These are phyloP conservation scores for Albula glossodonta DNA, from an alignment of 2,113 vertebrate genomes.

Conservation along the genomic window DNA sequence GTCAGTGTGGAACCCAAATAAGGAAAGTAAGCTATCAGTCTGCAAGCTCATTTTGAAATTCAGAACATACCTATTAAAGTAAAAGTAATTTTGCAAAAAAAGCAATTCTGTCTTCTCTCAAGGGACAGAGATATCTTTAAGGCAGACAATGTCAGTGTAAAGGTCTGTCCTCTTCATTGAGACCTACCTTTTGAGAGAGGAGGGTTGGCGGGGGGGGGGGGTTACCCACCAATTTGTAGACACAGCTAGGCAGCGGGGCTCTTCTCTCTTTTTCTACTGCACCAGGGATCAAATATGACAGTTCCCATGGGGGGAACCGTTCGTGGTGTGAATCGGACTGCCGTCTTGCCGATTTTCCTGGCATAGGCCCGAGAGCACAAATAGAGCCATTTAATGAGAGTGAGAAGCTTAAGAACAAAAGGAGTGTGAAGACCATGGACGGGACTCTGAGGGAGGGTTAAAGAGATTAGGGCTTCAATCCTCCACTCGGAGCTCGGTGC, in stretches of 20 bases:
- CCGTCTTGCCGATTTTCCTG: not conserved
- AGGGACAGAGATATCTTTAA: too few species aligned
- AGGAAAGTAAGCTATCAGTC: too few species aligned
- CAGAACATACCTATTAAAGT: too few species aligned
- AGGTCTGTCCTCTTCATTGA: too few species aligned
- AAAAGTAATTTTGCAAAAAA: too few species aligned
- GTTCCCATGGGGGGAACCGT: not conserved
- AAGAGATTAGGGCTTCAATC: constrained; percentile 69
- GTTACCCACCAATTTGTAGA: constrained; percentile 2
- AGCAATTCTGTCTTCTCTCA: too few species aligned
- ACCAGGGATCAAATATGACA: not conserved
- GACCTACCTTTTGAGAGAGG: too few species aligned
- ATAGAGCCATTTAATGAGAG: constrained; percentile 49
- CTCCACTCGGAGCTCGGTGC: constrained; percentile 43
- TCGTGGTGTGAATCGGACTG: too few species aligned
- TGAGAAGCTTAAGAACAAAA: constrained; percentile 70
- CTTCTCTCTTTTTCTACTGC: not conserved
- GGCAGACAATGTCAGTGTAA: too few species aligned
- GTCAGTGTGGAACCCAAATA: too few species aligned
- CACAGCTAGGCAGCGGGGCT: not conserved
- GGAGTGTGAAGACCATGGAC: constrained; percentile 52
- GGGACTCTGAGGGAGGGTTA: constrained; percentile 43
- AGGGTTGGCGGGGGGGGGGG: not conserved
- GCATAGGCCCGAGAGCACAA: constrained; percentile 35
- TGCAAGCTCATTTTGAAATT: too few species aligned